Base-by-base conservation (phyloP, 2,888 invertebrate species). In the Lithophane semibrunnea region DNA sequence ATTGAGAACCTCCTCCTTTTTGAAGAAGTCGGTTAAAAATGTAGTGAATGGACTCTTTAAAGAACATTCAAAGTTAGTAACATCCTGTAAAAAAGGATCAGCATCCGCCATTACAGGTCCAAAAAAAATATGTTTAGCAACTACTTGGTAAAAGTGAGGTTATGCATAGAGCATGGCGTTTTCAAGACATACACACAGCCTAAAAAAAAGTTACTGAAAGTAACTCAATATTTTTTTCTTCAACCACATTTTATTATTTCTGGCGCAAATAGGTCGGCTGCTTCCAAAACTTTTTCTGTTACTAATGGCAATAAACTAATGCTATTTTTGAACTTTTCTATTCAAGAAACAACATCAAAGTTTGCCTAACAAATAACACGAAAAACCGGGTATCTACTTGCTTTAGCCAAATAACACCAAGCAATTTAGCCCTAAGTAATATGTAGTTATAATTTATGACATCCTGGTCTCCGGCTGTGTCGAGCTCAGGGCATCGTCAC, bases 401-500 rank as follows among this genome's bases (percentile, higher is more conserved):
- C 37, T 74, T n/a, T 47, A 44, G 29, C 9, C 61, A 54, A 61
- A 47, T 54, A 74, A 58, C 3, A 71, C n/a, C 8, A 56, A 49
- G 47, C 16, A 7, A 9, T 16, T 44, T 21, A 72, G 73, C 49
- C 63, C 21, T 73, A 21, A 73, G 74, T 71, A 60, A 73, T 72
- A 70, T 71, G 72, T 83, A 49, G 76, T 73, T 79, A 69, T 79
- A 78, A 79, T 87, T 86, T 89, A 85, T 88, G 81, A 64, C 75
- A 82, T 86, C 91, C 87, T 89, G 84, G 91, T 86, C 87, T 79
- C 80, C 77, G 84, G 81, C 86, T 86, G 78, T 84, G 86, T 83
- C 85, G 86, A 83, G 89, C 88, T 87, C 89, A 88, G 88, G 86
- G 89, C 85, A 83, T 84, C 90, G 88, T 93, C 82, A 85, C 88